phyloP scores from a whole-genome alignment of 2,113 vertebrate species.

The Rhombomys opimus region DNA sequence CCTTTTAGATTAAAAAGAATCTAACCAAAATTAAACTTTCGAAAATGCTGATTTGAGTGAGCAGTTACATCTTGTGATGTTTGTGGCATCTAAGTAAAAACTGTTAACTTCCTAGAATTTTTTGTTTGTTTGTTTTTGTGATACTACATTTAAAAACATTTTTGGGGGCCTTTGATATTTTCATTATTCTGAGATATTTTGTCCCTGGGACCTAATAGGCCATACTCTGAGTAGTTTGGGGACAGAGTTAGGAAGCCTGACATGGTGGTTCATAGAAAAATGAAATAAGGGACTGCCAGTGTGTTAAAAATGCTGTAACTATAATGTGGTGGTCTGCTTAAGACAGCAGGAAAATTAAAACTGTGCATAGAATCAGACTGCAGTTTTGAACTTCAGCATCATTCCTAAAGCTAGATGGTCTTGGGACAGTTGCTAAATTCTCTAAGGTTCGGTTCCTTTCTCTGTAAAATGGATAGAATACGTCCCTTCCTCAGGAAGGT shows the following conservation, averaged over 20 bases:
- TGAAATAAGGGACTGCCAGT: neutral
- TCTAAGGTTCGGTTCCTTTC: neutral
- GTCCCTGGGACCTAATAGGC: neutral
- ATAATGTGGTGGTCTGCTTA: neutral
- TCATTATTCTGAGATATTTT: neutral
- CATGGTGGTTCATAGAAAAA: neutral
- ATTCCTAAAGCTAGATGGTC: neutral
- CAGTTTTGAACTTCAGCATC: neutral
- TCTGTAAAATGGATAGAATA: neutral
- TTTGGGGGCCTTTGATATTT: neutral
- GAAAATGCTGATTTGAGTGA: neutral
- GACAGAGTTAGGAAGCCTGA: neutral
- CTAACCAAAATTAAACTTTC: conserved; percentile 15
- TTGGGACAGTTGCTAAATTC: neutral
- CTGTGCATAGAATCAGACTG: neutral
- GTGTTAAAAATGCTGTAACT: neutral
- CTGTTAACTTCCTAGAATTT: neutral
- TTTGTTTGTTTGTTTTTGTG: neutral
- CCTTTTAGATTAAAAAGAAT: neutral
- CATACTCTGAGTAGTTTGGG: neutral
- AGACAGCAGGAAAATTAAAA: neutral
- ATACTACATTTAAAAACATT: neutral
- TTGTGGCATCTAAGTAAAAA: neutral
- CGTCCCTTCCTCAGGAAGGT: neutral
- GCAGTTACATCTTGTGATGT: neutral